These are phyloP conservation scores for Xenentodon cancila DNA, from an alignment of 2,797 vertebrate species.

Conservation along the genomic window DNA sequence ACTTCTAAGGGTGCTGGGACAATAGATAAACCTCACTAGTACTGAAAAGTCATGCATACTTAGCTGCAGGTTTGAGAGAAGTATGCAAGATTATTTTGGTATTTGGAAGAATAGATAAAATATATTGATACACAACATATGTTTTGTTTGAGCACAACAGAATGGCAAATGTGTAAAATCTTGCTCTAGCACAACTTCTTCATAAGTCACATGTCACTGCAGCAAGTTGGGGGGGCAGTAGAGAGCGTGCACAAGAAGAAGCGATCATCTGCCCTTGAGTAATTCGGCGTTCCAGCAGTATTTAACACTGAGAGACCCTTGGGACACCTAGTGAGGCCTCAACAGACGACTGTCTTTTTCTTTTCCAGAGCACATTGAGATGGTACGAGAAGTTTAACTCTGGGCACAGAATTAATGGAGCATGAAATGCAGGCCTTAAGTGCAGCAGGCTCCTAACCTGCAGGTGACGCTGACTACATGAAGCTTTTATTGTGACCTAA, in stretches of 20 bases:
- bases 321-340: conserved; percentile 45
- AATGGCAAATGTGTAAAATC: too few species aligned
- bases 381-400: conserved; percentile 72
- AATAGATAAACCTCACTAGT: neutral
- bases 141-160: neutral
- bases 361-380: conserved; percentile 36
- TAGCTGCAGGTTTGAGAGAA: neutral
- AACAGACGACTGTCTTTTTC: conserved; percentile 65
- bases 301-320: conserved; percentile 46
- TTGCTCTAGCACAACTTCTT: too few species aligned
- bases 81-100: neutral
- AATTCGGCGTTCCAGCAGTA: conserved; percentile 4
- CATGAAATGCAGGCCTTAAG: conserved; percentile 72
- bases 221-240: too few species aligned
- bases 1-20: conserved; percentile 8
- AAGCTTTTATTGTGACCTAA: conserved; percentile 69
- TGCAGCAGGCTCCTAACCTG: conserved; percentile 73
- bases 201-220: too few species aligned
- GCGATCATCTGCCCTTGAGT: conserved; percentile 31
- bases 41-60: neutral
- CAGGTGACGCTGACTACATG: conserved; percentile 69
- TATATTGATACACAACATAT: too few species aligned
- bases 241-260: conserved; percentile 14
- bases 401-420: conserved; percentile 73
- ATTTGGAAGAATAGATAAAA: too few species aligned